These are phyloP conservation scores for Tricholauxania praeusta DNA, from an alignment of 2,888 invertebrate species.

Conservation along the genomic window DNA sequence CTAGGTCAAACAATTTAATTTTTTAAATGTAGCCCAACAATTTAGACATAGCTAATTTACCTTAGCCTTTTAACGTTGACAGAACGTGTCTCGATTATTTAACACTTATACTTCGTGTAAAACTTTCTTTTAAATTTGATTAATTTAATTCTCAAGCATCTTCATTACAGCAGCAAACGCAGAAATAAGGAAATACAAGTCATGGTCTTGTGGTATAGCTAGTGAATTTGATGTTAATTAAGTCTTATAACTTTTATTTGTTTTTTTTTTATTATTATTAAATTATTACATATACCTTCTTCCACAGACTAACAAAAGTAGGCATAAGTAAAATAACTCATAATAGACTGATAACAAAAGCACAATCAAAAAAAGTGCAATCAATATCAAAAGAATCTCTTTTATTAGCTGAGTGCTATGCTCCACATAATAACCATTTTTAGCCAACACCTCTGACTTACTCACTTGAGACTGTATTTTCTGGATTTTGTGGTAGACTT, in stretches of 20 bases:
- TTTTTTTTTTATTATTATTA: background rate
- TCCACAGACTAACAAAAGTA: background rate
- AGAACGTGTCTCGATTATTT: constrained; percentile 2
- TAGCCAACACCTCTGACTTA: no score
- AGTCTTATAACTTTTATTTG: background rate
- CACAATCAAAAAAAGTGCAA: background rate
- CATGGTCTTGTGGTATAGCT: constrained; percentile 44
- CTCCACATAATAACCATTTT: constrained; percentile 38
- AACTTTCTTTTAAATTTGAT: background rate
- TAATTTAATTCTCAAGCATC: background rate
- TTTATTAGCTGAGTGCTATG: constrained; percentile 7
- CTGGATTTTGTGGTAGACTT: no score
- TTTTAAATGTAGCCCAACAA: no score
- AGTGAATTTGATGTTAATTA: constrained; percentile 44
- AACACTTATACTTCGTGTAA: background rate
- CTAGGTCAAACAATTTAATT: no score
- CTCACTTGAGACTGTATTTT: no score
- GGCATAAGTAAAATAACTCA: background rate
- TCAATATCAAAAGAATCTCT: background rate
- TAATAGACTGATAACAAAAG: background rate
- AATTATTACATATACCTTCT: background rate
- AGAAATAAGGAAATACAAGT: constrained; percentile 1
- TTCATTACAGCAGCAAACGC: background rate
- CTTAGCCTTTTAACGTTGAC: no score
- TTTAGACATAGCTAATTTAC: no score